Percentiles rank a stretch among this genome's conserved stretches.
phyloP scores from a whole-genome alignment of 2,888 invertebrate species.

The Marronus borbonicus region DNA sequence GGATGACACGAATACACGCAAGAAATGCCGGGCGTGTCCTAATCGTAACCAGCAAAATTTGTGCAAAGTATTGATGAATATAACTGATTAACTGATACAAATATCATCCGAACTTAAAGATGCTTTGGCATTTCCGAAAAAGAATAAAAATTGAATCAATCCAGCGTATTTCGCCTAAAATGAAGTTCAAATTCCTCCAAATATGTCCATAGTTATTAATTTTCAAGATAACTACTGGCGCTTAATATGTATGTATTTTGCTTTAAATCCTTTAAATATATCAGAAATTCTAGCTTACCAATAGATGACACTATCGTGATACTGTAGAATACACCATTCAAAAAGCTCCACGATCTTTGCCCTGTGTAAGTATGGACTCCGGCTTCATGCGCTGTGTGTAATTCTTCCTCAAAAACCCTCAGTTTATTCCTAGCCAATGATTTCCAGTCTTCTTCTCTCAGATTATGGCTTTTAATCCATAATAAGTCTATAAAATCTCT shows the following conservation, averaged over 20 bases:
- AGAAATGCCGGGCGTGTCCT: too few species aligned
- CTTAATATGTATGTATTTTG: neutral
- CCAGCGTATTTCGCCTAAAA: too few species aligned
- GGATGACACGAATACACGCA: too few species aligned
- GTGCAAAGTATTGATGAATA: too few species aligned
- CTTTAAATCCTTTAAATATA: neutral
- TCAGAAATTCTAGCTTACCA: conserved; percentile 76
- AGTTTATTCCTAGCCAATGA: conserved; percentile 86
- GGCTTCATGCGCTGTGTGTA: conserved; percentile 87
- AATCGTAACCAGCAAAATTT: too few species aligned
- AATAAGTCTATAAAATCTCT: conserved; percentile 88
- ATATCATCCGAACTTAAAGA: too few species aligned
- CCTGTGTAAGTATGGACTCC: conserved; percentile 89
- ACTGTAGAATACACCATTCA: conserved; percentile 90
- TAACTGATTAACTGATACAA: too few species aligned
- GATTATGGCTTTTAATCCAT: conserved; percentile 86
- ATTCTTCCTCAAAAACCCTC: conserved; percentile 88
- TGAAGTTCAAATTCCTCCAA: too few species aligned
- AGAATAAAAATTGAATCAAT: too few species aligned
- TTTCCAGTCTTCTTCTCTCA: conserved; percentile 93
- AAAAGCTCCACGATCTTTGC: conserved; percentile 88
- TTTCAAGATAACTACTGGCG: neutral
- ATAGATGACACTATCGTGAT: conserved; percentile 91
- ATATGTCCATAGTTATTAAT: too few species aligned
- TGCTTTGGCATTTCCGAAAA: too few species aligned